Evolutionary conservation across 2,888 invertebrate species (phyloP).

Genomic region (Dolichomitus sp.): DNA sequence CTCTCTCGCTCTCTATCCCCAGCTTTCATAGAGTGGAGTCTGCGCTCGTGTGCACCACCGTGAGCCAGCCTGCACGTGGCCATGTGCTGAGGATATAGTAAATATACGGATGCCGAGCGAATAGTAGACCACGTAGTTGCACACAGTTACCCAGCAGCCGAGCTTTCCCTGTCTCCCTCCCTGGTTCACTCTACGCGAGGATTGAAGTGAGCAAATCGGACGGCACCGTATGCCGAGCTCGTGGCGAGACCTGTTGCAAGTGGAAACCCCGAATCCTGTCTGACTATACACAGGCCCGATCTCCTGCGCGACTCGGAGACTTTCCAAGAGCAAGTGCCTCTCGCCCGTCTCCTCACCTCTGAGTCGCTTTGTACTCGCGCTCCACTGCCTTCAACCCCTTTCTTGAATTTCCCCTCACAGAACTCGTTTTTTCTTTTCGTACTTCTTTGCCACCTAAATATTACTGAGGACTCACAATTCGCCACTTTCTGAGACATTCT

Average conservation of each 20-base stretch:
- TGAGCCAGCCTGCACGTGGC: conserved; percentile 56
- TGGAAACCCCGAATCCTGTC: conserved; percentile 83
- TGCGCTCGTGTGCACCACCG: conserved; percentile 54
- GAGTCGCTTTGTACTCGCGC: conserved; percentile 42
- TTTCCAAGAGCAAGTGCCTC: conserved; percentile 20
- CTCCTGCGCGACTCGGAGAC: conserved; percentile 57
- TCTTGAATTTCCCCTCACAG: conserved; percentile 16
- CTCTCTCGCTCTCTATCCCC: conserved; percentile 45
- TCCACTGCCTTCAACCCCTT: conserved; percentile 26
- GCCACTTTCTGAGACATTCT: neutral
- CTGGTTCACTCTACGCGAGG: conserved; percentile 58
- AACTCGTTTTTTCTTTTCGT: conserved; percentile 1
- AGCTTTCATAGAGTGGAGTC: conserved; percentile 51
- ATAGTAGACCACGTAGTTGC: conserved; percentile 57
- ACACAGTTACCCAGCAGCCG: conserved; percentile 59
- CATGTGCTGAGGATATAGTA: conserved; percentile 42
- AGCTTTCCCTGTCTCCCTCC: conserved; percentile 36
- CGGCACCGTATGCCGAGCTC: conserved; percentile 59
- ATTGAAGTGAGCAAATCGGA: conserved; percentile 69
- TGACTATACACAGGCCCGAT: conserved; percentile 78
- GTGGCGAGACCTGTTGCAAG: conserved; percentile 83
- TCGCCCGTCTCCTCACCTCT: neutral
- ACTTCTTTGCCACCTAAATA: neutral
- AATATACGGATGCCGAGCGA: conserved; percentile 54
- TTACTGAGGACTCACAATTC: neutral